phyloP scores from a whole-genome alignment of 2,113 vertebrate genomes.

The Chrysochloris asiatica region DNA sequence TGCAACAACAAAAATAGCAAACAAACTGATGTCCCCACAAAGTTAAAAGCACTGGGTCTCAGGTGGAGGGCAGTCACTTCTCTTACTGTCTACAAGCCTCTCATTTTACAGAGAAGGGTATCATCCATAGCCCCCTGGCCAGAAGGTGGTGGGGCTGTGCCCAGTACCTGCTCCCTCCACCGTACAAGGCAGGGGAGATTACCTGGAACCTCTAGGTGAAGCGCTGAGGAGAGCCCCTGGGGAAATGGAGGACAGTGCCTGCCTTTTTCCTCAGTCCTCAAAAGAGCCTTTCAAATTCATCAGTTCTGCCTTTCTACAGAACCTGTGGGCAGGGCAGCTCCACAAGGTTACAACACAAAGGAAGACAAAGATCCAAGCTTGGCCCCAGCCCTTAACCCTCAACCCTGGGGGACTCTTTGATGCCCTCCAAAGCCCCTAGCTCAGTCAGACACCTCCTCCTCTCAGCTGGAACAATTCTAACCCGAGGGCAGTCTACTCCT shows the following conservation, averaged over 20 bases:
- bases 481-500: conserved; percentile 32
- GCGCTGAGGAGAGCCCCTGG: neutral
- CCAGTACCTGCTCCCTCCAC: too few species aligned
- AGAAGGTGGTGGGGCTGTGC: neutral
- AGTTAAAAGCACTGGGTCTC: too few species aligned
- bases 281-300: neutral
- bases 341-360: neutral
- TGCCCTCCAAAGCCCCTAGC: neutral
- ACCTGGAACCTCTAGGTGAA: neutral
- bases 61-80: too few species aligned
- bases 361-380: conserved; percentile 1
- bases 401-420: neutral
- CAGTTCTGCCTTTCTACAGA: neutral
- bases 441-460: neutral
- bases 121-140: neutral
- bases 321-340: neutral
- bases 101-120: neutral
- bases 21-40: too few species aligned
- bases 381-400: neutral
- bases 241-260: neutral
- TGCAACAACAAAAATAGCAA: too few species aligned
- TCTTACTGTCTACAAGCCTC: too few species aligned
- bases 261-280: neutral
- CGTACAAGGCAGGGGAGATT: neutral
- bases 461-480: conserved; percentile 40